Conservation (phyloP, 1,140 invertebrate genomes). For the Listronotus bonariensis region DNA sequence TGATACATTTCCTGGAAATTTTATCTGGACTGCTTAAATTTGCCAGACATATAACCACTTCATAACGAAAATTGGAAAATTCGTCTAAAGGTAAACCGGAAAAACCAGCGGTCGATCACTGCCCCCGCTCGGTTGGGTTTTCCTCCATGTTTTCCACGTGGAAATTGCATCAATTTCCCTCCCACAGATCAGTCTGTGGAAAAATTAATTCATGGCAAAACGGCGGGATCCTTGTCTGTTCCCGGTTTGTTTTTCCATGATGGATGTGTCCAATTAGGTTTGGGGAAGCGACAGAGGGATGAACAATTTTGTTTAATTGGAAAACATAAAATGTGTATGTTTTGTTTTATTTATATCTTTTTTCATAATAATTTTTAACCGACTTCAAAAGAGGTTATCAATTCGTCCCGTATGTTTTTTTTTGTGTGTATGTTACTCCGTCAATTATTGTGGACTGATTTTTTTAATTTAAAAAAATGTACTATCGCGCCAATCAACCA, state of each 20-base stretch:
- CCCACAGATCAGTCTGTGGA: slow-evolving; percentile 12
- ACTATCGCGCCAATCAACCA: too few species aligned
- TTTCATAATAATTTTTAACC: too few species aligned
- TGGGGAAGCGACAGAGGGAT: neutral
- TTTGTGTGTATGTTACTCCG: too few species aligned
- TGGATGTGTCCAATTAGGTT: slow-evolving; percentile 4
- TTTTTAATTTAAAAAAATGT: too few species aligned
- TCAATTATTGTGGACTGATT: too few species aligned
- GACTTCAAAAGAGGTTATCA: too few species aligned
- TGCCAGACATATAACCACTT: slow-evolving; percentile 7
- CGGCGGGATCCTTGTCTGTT: neutral
- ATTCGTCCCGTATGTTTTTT: too few species aligned
- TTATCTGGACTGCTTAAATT: neutral
- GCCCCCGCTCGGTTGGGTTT: slow-evolving; percentile 6
- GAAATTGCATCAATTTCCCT: slow-evolving; percentile 23
- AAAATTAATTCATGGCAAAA: slow-evolving; percentile 11
- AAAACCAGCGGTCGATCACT: slow-evolving; percentile 19
- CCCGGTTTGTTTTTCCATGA: slow-evolving; percentile 5
- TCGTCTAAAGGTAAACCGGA: slow-evolving; percentile 19
- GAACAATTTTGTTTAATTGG: slow-evolving; percentile 3
- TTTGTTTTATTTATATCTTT: neutral
- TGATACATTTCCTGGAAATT: too few species aligned
- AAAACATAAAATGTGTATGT: neutral
- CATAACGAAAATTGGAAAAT: slow-evolving; percentile 24
- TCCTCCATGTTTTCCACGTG: slow-evolving; percentile 19